A percentile compares a stretch with the other conserved stretches of the same genome.
These are phyloP conservation scores for Bothrops alternatus DNA, from an alignment of 2,797 vertebrate genomes.

Conservation along the genomic window DNA sequence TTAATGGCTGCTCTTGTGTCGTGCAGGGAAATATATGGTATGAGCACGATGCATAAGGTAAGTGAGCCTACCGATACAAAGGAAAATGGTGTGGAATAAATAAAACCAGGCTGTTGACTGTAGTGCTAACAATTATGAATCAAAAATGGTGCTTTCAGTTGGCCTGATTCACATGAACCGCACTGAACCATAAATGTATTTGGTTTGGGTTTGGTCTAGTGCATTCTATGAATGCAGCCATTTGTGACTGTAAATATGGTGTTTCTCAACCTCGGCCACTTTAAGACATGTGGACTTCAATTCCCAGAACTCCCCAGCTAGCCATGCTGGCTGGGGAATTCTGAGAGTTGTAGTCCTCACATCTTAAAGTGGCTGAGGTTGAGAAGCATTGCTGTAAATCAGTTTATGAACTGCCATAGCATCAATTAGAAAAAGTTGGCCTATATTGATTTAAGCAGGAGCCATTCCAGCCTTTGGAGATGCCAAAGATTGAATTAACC, in stretches of 20 bases:
- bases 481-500: not conserved
- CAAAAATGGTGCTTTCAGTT: not conserved
- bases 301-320: not conserved
- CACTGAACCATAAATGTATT: not conserved
- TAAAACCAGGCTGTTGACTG: not conserved
- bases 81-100: not conserved
- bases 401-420: no score
- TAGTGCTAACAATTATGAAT: not conserved
- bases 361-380: no score
- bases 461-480: not conserved
- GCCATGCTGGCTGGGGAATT: no score
- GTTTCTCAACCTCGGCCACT: not conserved
- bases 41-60: not conserved
- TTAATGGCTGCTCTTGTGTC: not conserved
- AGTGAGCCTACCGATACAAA: not conserved
- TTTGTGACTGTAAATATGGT: not conserved
- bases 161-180: not conserved
- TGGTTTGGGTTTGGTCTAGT: not conserved
- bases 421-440: no score
- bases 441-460: not conserved
- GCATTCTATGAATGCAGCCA: not conserved
- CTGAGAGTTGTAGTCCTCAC: no score
- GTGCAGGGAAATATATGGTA: not conserved
- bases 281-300: not conserved
- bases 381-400: no score